These are phyloP conservation scores for Anagrus nilaparvatae DNA, from an alignment of 1,140 invertebrate species.

Conservation along the genomic window DNA sequence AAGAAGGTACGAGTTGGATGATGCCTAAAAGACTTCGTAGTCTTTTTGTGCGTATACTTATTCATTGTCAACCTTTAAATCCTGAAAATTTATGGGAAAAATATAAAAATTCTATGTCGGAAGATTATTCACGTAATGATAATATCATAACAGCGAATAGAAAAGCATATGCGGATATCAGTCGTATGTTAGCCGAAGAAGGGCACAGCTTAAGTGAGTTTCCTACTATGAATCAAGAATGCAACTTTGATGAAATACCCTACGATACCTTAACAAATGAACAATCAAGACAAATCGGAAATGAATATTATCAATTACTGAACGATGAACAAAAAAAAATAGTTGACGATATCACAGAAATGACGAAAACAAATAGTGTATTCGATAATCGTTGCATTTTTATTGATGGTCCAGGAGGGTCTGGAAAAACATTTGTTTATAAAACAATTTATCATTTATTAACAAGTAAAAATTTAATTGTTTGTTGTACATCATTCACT, in stretches of 20 bases:
- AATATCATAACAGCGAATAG: not conserved
- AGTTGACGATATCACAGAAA: not conserved
- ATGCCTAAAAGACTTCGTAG: conserved; percentile 6
- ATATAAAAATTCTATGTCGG: conserved; percentile 8
- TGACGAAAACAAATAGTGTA: not conserved
- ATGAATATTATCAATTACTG: not conserved
- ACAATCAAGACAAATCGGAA: not conserved
- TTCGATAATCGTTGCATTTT: not conserved
- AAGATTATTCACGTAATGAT: conserved; percentile 3
- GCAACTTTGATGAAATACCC: not conserved
- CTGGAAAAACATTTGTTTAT: conserved; percentile 1
- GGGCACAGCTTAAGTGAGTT: not conserved
- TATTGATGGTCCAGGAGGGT: conserved; percentile 1
- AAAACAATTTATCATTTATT: not conserved
- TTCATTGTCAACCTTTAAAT: conserved; percentile 10
- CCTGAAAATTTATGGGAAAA: conserved; percentile 9
- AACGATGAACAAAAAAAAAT: not conserved
- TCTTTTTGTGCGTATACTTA: conserved; percentile 8
- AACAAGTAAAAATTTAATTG: not conserved
- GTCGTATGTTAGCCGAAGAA: not conserved
- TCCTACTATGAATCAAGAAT: not conserved
- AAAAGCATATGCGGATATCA: conserved; percentile 2
- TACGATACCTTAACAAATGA: not conserved
- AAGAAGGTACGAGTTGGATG: not conserved
- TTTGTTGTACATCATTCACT: not conserved